Conservation (phyloP, 2,888 invertebrate genomes). For the Eupsilia transversa region DNA sequence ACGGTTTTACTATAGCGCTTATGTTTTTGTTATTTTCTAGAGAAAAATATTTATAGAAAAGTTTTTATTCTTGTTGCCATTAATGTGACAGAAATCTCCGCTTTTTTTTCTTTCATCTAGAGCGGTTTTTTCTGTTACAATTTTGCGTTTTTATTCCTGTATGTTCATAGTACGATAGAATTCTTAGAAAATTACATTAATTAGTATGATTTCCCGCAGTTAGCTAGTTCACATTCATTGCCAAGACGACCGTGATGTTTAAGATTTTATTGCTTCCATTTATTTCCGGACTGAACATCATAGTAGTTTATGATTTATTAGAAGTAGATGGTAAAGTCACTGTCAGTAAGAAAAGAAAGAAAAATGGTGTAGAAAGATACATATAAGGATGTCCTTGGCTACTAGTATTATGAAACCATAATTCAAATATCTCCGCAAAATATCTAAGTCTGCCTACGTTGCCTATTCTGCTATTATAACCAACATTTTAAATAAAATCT, state of each 20-base stretch:
- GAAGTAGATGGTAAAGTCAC: background rate
- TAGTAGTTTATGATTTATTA: conserved; percentile 3
- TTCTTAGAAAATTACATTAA: conserved; percentile 25
- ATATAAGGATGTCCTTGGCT: background rate
- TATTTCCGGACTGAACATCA: conserved; percentile 8
- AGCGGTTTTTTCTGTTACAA: background rate
- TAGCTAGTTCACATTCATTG: conserved; percentile 10
- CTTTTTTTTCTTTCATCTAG: conserved; percentile 19
- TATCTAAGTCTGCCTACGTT: no score
- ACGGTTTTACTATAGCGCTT: conserved; percentile 28
- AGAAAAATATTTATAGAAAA: conserved; percentile 26
- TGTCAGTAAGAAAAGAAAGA: background rate
- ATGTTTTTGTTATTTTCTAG: conserved; percentile 44
- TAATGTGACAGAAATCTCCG: conserved; percentile 2
- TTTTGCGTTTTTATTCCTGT: background rate
- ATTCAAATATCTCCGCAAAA: background rate
- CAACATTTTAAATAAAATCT: no score
- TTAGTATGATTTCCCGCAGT: conserved; percentile 24
- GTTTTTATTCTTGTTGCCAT: conserved; percentile 11
- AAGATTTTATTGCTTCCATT: conserved; percentile 7
- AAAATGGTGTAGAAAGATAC: no score
- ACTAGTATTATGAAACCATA: background rate
- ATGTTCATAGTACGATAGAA: background rate
- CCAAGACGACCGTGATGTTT: conserved; percentile 6
- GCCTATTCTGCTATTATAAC: background rate